phyloP scores from a whole-genome alignment of 2,888 invertebrate genomes.

The Macropis europaea region DNA sequence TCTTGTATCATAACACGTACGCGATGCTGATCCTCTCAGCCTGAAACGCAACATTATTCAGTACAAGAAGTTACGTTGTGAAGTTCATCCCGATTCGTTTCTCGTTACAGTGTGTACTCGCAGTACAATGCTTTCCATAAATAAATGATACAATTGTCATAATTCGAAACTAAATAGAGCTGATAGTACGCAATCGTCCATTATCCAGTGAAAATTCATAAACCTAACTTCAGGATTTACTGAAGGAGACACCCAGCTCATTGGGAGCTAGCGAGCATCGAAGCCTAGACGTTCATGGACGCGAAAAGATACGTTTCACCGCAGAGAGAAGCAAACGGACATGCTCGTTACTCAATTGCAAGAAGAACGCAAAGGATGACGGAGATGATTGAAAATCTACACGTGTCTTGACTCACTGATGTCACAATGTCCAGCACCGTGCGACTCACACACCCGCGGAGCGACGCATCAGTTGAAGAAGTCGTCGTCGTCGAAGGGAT shows the following conservation, averaged over 20 bases:
- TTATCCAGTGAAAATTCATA: neutral
- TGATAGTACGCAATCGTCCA: neutral
- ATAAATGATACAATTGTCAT: neutral
- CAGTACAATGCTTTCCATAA: neutral
- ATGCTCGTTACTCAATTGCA: neutral
- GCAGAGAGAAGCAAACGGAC: neutral
- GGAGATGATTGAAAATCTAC: neutral
- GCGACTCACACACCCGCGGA: neutral
- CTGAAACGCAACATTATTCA: neutral
- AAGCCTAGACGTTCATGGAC: slow-evolving; percentile 3
- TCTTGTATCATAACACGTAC: neutral
- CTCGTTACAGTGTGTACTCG: neutral
- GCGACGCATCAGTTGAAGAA: slow-evolving; percentile 84
- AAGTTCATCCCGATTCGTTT: neutral
- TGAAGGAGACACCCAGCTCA: neutral
- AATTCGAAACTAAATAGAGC: neutral
- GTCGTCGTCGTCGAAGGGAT: slow-evolving; percentile 94
- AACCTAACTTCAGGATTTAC: neutral
- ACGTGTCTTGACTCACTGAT: neutral
- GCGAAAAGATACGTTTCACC: neutral
- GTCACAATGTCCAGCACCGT: slow-evolving; percentile 22
- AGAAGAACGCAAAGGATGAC: neutral
- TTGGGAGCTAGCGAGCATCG: too few species aligned
- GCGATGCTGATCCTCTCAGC: neutral
- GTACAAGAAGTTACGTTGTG: neutral